These are phyloP conservation scores for Xyrichtys novacula DNA, from an alignment of 2,797 vertebrate genomes.

Conservation along the genomic window DNA sequence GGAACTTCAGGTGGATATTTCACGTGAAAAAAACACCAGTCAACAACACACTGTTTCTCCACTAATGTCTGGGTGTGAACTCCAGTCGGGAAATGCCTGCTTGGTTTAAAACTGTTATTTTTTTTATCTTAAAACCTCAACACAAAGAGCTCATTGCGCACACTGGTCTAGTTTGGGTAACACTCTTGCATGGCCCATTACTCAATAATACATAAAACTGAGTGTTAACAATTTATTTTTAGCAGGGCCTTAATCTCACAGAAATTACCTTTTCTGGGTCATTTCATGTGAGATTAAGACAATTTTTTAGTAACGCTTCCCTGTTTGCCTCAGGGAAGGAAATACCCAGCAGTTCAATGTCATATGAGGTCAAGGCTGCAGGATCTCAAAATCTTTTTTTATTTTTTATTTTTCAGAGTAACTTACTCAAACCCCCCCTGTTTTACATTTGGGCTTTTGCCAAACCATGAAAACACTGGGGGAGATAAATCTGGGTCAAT, in stretches of 20 bases:
- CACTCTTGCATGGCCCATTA: conserved; percentile 36
- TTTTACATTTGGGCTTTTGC: conserved; percentile 2
- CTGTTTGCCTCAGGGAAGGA: background rate
- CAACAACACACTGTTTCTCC: conserved; percentile 34
- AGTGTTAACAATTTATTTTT: conserved; percentile 24
- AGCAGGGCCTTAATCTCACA: background rate
- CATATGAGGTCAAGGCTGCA: background rate
- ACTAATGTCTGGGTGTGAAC: conserved; percentile 35
- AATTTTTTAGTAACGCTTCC: background rate
- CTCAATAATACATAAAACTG: conserved; percentile 9
- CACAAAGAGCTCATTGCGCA: conserved; percentile 32
- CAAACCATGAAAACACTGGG: conserved; percentile 1
- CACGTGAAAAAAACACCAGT: conserved; percentile 25
- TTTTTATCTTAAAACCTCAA: conserved; percentile 26
- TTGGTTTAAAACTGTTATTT: conserved; percentile 24
- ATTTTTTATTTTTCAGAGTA: background rate
- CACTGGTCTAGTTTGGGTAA: conserved; percentile 19
- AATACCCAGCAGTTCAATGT: background rate
- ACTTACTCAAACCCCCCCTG: background rate
- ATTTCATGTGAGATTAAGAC: conserved; percentile 4
- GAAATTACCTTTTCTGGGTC: background rate
- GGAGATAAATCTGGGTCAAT: conserved; percentile 13
- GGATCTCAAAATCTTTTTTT: background rate
- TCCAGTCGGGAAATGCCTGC: conserved; percentile 25
- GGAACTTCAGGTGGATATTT: conserved; percentile 9